Evolutionary conservation across 2,113 vertebrate genomes (phyloP), one percentile per base, ranked within the genome.

Genomic region (Trichechus manatus): DNA sequence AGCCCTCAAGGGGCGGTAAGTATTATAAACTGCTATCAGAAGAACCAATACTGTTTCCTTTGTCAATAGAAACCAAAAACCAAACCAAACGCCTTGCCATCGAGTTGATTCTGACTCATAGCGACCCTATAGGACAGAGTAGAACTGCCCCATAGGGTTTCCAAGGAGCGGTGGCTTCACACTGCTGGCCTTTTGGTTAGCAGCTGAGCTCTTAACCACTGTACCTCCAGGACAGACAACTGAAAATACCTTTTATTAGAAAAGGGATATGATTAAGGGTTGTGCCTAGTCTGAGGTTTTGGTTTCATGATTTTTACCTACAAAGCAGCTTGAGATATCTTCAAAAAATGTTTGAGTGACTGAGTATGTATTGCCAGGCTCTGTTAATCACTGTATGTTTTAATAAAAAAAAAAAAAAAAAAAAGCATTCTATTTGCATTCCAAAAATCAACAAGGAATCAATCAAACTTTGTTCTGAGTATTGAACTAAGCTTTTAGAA

Each of bases 231-330:
- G 53, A 56, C 53, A 15, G 82, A 91, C 17, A 72, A 66, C 59
- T 19, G n/a, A n/a, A 97, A 63, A 39, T 83, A 61, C 19, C 56
- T 94, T 92, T 95, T 68, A 59, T 66, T 81, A 91, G 77, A 72
- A 86, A 91, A 84, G 17, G 14, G 72, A 81, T 66, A 72, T 53
- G 50, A 23, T 70, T 82, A 78, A 91, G 36, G 88, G 39, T 68
- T 56, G 14, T 56, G 44, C 20, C 80, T 92, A 10, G 56, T 84
- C 84, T 74, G 42, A 93, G 59, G 27, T 29, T 25, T 42, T 47
- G 4, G 14, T n/a, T 91, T 78, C 39, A 66, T 47, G 66, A 74
- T 19, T 74, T 6, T 72, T 95, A n/a, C 33, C 66, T 83, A 22
- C 6, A 23, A 87, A 96, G 31, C 27, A 83, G 59, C 50, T 87